Base-by-base conservation (phyloP, 2,888 invertebrate species). In the Xanthia togata region DNA sequence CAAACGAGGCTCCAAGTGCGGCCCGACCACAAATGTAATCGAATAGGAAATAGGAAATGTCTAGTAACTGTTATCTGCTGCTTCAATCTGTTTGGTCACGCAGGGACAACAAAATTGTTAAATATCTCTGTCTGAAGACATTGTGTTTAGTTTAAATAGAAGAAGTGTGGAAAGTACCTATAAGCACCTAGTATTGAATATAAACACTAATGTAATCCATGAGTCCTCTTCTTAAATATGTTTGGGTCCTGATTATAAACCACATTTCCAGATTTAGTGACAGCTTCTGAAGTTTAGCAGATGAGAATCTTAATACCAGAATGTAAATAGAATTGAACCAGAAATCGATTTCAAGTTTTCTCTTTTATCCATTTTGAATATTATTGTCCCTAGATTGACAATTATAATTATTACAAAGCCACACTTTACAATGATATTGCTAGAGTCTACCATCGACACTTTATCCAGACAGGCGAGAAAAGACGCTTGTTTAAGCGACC, bases 41-140 rank as follows among this genome's bases (percentile, higher is more conserved):
- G 89, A 89, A 88, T 88, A 85, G 88, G 89, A 90, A 92, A 92
- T 89, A 90, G 91, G 89, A 91, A 92, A 91, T 89, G 90, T 91
- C 91, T 90, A 89, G 90, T 91, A 90, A 90, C 88, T 86, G 84
- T 87, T 89, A 87, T 87, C 86, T 87, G 83, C 67, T 84, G 78
- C 53, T 87, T 89, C 87, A 85, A 86, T 86, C 82, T 85, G 79
- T 83, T 79, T 84, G 71, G 73, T 77, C 79, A 82, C 83, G 68
- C 71, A 67, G 79, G 55, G 71, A 81, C 44, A 44, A 14, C 44
- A 14, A 44, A 44, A 14, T 44, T 44, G 44, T 44, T 44, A 44
- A 44, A 44, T 44, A 14, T 44, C 12, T 12, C 12, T 44, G 44
- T 44, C 44, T 85, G 64, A 73, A 79, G 73, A 68, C 55, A 70